These are phyloP conservation scores for Lagopus leucura DNA, from an alignment of 2,113 vertebrate species.

Conservation along the genomic window DNA sequence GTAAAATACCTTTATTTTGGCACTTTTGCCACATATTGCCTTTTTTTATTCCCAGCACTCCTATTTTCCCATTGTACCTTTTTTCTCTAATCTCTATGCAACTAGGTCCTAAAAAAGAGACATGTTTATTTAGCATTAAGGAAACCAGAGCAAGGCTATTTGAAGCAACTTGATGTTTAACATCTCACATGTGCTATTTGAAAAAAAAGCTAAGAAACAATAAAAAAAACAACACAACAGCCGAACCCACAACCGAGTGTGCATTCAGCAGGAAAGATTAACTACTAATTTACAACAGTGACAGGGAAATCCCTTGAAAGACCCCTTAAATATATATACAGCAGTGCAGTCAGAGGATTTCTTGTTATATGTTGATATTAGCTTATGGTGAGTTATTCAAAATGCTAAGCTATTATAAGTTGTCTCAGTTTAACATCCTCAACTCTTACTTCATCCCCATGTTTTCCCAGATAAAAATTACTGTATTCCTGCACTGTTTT, in stretches of 20 bases:
- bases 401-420: neutral
- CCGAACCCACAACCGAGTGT: neutral
- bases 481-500: neutral
- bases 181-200: neutral
- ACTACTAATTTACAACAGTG: neutral
- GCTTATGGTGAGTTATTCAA: neutral
- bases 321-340: neutral
- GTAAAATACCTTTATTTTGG: neutral
- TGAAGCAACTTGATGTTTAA: neutral
- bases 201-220: neutral
- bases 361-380: neutral
- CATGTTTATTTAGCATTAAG: neutral
- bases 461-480: neutral
- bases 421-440: neutral
- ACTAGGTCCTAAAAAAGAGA: neutral
- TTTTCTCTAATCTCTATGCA: neutral
- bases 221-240: neutral
- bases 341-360: neutral
- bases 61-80: neutral
- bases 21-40: fast-evolving
- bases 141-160: neutral
- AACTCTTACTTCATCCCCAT: neutral
- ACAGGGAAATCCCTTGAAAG: neutral
- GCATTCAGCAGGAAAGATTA: neutral
- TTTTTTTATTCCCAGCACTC: neutral